A percentile compares a stretch with the other conserved stretches of the same genome.
Conservation (phyloP, 2,113 vertebrate species). For the Mastomys natalensis region DNA sequence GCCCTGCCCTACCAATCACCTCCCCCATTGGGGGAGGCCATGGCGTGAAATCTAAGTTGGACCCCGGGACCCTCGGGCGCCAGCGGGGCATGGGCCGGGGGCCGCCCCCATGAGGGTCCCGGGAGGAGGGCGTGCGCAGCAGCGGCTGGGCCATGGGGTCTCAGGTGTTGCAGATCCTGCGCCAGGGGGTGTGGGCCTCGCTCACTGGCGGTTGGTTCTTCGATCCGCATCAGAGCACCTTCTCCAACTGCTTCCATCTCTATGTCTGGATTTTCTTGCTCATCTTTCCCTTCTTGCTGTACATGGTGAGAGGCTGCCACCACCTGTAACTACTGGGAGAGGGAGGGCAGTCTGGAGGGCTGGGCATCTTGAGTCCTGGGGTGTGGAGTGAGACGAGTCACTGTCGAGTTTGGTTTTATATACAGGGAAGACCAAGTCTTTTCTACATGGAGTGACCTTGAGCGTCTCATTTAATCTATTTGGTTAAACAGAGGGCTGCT, state of each 20-base stretch:
- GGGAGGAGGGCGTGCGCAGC: conserved; percentile 72
- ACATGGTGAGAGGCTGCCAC: conserved; percentile 90
- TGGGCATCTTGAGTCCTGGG: background rate
- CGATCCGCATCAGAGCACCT: conserved; percentile 96
- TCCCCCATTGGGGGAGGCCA: conserved; percentile 65
- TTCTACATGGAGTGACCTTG: conserved; percentile 44
- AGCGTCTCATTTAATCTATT: background rate
- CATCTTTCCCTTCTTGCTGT: conserved; percentile 93
- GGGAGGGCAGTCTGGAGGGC: conserved; percentile 14
- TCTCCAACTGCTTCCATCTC: conserved; percentile 96
- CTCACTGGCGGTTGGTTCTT: conserved; percentile 96
- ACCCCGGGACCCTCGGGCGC: conserved; percentile 76
- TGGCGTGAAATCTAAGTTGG: conserved; percentile 72
- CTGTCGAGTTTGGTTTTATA: background rate
- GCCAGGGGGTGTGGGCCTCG: conserved; percentile 95
- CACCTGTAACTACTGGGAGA: background rate
- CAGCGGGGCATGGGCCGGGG: conserved; percentile 79
- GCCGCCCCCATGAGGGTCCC: conserved; percentile 84
- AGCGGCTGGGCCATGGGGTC: conserved; percentile 85
- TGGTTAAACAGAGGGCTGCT: background rate
- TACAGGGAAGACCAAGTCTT: background rate
- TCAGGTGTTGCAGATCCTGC: conserved; percentile 94
- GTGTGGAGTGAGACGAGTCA: background rate
- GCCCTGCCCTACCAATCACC: background rate
- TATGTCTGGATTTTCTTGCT: conserved; percentile 95